Conservation (phyloP, 1,140 invertebrate species). For the Eurosta solidaginis region DNA sequence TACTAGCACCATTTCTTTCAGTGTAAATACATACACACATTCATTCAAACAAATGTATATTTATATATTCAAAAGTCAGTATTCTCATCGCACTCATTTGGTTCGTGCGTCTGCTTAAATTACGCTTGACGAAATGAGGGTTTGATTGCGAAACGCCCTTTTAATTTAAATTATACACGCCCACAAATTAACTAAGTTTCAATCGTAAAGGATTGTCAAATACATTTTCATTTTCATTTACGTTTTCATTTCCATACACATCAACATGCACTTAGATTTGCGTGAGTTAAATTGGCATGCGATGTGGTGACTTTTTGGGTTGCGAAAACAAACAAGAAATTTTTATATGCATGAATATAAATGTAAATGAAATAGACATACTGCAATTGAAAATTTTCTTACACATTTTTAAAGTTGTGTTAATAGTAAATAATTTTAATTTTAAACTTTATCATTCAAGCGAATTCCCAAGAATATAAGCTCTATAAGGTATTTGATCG, state of each 20-base stretch:
- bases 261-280: not conserved
- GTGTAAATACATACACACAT: no score
- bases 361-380: no score
- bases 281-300: not conserved
- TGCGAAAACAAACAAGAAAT: no score
- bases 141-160: slow-evolving; percentile 24
- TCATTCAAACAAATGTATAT: not conserved
- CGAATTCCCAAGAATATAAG: no score
- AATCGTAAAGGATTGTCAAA: not conserved
- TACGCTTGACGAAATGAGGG: not conserved
- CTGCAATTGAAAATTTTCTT: no score
- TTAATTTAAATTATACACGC: slow-evolving; percentile 20
- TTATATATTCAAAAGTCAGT: not conserved
- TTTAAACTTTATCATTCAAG: no score
- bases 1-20: no score
- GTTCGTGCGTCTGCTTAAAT: not conserved
- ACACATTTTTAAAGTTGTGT: no score
- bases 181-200: slow-evolving; percentile 16
- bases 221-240: not conserved
- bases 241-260: not conserved
- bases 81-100: not conserved
- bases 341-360: no score
- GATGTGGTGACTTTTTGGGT: no score
- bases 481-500: no score
- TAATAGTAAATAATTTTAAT: no score